Evolutionary conservation across 2,888 invertebrate species (phyloP), one percentile per base, ranked within the genome.

Genomic region (Diarsia dahlii): DNA sequence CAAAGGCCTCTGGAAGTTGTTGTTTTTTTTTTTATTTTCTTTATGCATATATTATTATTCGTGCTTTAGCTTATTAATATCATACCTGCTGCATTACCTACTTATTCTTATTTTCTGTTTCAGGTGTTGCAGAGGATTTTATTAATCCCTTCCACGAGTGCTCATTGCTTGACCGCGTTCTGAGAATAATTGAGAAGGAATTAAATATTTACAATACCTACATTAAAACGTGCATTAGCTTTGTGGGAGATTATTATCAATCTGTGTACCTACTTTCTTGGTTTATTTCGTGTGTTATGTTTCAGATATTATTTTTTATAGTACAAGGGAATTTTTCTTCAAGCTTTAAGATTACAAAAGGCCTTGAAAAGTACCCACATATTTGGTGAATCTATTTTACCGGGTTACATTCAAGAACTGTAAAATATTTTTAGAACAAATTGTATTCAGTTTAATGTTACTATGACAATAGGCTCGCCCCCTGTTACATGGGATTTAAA

Each of bases 41-140:
- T 58, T 45, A 45, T 48, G 5, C 48, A 10, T 34, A 34, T 48
- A 54, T n/a, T 9, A 9, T 23, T 1, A 2, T 62, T 63, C 10
- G 6, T n/a, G 48, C 3, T 81, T 74, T 50, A 20, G 12, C 46
- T n/a, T 52, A 23, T n/a, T 60, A 18, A 20, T 5, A 56, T 58
- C 15, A 28, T 18, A 60, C 8, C 56, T 13, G 23, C 56, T 13
- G 23, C 56, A 28, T 69, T 28, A 62, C 13, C n/a, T 28, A 13
- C 0, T 62, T 39, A 3, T 63, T 48, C n/a, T 56, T 77, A 45
- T 15, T 62, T 63, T 67, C 9, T 45, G 15, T 73, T 73, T 62
- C 34, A 71, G 62, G 34, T 85, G 15, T 56, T 73, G 56, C n/a
- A 71, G 52, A 54, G 68, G 73, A 82, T 82, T 82, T 48, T 85